Conservation (phyloP, 2,113 vertebrate genomes). For the Tapirus terrestris region DNA sequence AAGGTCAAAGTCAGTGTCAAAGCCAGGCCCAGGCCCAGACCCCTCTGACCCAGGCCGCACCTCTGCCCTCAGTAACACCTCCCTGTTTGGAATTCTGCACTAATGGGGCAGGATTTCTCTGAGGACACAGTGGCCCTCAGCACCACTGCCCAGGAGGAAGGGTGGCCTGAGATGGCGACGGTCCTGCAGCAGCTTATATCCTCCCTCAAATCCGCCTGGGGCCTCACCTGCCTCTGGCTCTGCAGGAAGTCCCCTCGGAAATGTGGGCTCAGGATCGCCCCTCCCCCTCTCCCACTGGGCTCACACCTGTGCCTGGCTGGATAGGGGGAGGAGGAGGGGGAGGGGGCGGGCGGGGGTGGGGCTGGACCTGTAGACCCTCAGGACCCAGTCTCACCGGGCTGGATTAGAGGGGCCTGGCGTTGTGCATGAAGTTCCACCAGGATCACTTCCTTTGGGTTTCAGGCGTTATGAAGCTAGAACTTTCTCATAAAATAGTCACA, state of each 20-base stretch:
- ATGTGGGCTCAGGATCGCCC: not conserved
- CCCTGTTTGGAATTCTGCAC: not conserved
- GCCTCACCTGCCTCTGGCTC: not conserved
- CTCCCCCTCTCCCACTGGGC: too few species aligned
- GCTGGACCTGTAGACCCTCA: not conserved
- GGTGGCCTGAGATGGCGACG: accelerated
- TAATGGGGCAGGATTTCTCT: not conserved
- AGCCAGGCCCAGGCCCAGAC: not conserved
- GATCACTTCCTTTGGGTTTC: not conserved
- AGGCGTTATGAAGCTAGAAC: not conserved
- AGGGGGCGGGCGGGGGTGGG: too few species aligned
- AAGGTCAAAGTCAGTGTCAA: not conserved
- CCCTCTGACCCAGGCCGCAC: not conserved
- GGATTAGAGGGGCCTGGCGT: not conserved
- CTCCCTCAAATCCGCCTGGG: not conserved
- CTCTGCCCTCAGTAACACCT: not conserved
- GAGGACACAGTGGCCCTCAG: too few species aligned
- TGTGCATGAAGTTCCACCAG: not conserved
- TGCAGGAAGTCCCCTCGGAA: not conserved
- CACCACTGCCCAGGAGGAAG: not conserved
- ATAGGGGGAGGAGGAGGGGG: not conserved
- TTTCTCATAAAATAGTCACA: not conserved
- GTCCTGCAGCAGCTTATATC: too few species aligned
- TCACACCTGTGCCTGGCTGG: not conserved
- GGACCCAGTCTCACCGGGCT: not conserved